These are phyloP conservation scores for Tympanuchus pallidicinctus DNA, from an alignment of 2,113 vertebrate species.

Conservation along the genomic window DNA sequence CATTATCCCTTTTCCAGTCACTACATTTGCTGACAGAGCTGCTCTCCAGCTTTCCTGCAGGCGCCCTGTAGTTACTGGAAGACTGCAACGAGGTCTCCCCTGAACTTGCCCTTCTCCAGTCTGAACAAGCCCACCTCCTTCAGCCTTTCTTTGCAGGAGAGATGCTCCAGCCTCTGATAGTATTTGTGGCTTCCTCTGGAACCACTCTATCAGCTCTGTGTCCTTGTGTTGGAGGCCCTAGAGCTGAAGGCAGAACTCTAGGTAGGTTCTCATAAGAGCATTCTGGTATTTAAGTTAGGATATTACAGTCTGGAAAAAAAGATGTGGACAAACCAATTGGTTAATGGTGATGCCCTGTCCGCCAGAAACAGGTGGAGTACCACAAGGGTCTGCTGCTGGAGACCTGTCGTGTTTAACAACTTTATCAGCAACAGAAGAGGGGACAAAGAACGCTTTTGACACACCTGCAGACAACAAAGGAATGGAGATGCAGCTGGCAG, in stretches of 20 bases:
- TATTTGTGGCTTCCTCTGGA: not conserved
- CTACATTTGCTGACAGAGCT: not conserved
- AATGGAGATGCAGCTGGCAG: rapidly evolving
- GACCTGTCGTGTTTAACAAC: not conserved
- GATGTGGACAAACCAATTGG: not conserved
- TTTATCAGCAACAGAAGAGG: rapidly evolving
- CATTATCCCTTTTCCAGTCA: not conserved
- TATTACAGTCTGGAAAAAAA: not conserved
- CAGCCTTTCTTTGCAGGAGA: not conserved
- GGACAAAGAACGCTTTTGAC: not conserved
- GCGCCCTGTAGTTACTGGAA: not conserved
- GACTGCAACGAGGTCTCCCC: not conserved
- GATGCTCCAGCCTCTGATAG: not conserved
- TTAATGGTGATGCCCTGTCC: rapidly evolving
- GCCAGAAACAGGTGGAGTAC: not conserved
- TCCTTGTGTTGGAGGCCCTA: not conserved
- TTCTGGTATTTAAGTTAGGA: not conserved
- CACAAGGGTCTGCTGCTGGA: not conserved
- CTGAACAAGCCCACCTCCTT: not conserved
- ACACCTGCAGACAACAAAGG: not conserved
- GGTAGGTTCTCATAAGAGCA: not conserved
- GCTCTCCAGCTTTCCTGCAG: not conserved
- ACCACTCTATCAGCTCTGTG: not conserved
- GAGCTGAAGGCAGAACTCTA: not conserved
- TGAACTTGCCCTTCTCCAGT: not conserved